Evolutionary conservation across 1,140 invertebrate genomes (phyloP), one percentile per base, ranked within the genome.

Genomic region (Penaeus japonicus): DNA sequence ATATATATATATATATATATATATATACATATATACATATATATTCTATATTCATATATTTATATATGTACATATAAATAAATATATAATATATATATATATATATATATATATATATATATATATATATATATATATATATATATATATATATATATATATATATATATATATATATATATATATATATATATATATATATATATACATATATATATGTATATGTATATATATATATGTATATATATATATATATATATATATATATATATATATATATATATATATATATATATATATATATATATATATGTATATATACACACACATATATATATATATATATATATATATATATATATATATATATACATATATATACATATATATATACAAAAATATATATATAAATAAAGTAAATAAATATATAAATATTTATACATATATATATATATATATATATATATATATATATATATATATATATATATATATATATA

Each of bases 241-340:
- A 79, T 79, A 79, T 79, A 79, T 79, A 79, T 79, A 79, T 79
- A 79, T 47, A 79, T 79, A 79, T 79, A 79, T 79, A 39, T 39
- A 79, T 79, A 79, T 47, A 79, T 79, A 79, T 79, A 79, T 79
- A 79, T 79, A 79, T 79, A 79, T 79, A 79, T 79, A 79, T 79
- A 79, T 79, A 79, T 79, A 79, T 79, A 79, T 79, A 79, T 79
- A 79, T 79, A 79, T 79, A 79, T 79, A 79, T 79, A 79, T 79
- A 79, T 79, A 79, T 79, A 47, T 39, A 79, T 47, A 79, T 47
- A 79, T 47, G 47, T 47, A 79, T 24, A 79, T 47, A 79, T 47
- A 79, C 30, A 79, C 30, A 79, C 39, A 79, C 30, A 79, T 79
- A 79, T 79, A 79, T 79, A 79, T 79, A 79, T 39, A 79, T 79